Conservation (phyloP, 2,797 vertebrate species). For the Macropodus opercularis region DNA sequence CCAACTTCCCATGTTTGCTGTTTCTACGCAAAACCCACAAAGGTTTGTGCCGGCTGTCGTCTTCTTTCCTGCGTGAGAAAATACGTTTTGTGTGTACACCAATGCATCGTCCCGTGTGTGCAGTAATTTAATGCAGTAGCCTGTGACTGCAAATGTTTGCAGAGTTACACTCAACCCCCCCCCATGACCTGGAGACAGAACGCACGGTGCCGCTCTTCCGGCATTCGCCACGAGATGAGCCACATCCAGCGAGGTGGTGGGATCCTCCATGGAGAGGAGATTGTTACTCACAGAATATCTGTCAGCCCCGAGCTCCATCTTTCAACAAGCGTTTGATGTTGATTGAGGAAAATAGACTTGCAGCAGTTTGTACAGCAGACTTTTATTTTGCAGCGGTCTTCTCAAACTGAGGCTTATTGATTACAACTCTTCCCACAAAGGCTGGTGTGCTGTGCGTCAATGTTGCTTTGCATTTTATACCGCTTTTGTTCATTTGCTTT, state of each 20-base stretch:
- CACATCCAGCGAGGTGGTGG: slow-evolving; percentile 28
- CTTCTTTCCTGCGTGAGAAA: too few species aligned
- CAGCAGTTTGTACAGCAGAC: slow-evolving; percentile 22
- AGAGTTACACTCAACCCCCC: slow-evolving; percentile 30
- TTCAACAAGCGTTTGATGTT: slow-evolving; percentile 33
- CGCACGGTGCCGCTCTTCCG: slow-evolving; percentile 26
- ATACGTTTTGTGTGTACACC: too few species aligned
- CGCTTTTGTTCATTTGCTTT: slow-evolving; percentile 37
- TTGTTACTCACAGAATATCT: slow-evolving; percentile 34
- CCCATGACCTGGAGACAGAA: slow-evolving; percentile 29
- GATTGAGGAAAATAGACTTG: slow-evolving; percentile 28
- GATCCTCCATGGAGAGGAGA: slow-evolving; percentile 29
- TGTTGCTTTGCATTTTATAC: slow-evolving; percentile 50
- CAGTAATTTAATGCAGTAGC: slow-evolving; percentile 11
- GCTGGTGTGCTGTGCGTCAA: slow-evolving; percentile 25
- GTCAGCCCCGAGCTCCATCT: slow-evolving; percentile 18
- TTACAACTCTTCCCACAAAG: slow-evolving; percentile 39
- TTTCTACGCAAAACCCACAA: not conserved
- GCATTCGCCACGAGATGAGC: slow-evolving; percentile 4
- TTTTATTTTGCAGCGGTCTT: slow-evolving; percentile 39
- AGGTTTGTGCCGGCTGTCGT: not conserved
- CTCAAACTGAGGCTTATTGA: slow-evolving; percentile 45
- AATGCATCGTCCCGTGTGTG: slow-evolving; percentile 6
- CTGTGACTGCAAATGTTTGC: slow-evolving; percentile 17
- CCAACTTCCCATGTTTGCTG: not conserved